phyloP scores from a whole-genome alignment of 64 coral and sea anemone genomes.

The Hydrozoanthus tunicans region DNA sequence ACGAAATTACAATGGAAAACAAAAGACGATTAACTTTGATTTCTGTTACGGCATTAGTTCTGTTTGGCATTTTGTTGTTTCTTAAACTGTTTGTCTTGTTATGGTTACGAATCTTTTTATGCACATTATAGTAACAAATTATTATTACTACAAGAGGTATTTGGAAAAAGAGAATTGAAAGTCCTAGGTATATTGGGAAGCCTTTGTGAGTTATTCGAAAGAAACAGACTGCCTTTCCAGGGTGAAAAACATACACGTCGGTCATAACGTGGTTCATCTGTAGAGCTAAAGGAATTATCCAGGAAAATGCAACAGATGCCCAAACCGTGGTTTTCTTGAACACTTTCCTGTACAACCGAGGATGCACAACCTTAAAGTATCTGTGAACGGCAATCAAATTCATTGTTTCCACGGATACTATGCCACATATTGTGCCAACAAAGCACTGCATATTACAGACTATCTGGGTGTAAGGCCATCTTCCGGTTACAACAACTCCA shows the following conservation, averaged over 20 bases:
- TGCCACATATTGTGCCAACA: background rate
- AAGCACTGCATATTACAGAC: no score
- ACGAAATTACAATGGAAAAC: background rate
- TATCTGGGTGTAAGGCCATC: background rate
- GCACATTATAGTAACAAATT: constrained; percentile 35
- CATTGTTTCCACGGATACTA: background rate
- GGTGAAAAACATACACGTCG: constrained; percentile 38
- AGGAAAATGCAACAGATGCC: background rate
- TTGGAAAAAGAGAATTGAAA: background rate
- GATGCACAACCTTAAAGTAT: background rate
- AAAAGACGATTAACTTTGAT: constrained; percentile 21
- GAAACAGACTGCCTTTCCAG: constrained; percentile 57
- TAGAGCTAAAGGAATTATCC: constrained; percentile 15
- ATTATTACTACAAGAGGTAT: constrained; percentile 2
- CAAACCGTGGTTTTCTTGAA: constrained; percentile 29
- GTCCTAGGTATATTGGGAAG: background rate
- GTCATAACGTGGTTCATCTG: background rate
- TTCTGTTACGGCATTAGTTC: background rate
- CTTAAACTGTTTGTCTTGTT: background rate
- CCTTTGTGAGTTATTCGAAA: background rate
- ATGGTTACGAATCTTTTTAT: background rate
- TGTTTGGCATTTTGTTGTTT: background rate
- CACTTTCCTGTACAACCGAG: background rate
- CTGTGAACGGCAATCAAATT: background rate
- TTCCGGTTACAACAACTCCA: background rate